Evolutionary conservation across 2,113 vertebrate genomes (phyloP), one percentile per base, ranked within the genome.

Genomic region (Grantiella picta): DNA sequence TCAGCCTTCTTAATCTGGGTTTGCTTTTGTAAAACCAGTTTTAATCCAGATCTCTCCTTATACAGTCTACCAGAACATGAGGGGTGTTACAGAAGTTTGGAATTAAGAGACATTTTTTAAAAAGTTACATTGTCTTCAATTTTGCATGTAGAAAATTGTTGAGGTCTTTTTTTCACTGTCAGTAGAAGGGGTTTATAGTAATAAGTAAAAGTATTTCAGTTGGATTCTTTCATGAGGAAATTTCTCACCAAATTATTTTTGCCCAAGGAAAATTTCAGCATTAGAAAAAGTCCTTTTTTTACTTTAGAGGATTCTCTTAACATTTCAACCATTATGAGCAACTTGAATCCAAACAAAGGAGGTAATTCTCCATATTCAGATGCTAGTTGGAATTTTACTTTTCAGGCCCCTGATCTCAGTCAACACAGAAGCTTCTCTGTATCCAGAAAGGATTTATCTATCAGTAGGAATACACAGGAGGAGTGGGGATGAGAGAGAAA

Each of bases 1-100:
- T 94, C 94, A 93, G 49, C 54, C 80, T 86, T 64, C 86, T 92
- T 95, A 95, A 92, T 96, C 95, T 86, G 57, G 35, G 31, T 57
- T 93, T 92, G 90, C 82, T 93, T 95, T 90, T 96, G 85, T 95
- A 96, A 89, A 92, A 83, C 82, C 5, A 5, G 23, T 78, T 40
- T 90, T 94, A 92, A 96, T 84, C 82, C 88, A 83, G 52, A 78
- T 86, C 15, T 78, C 60, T 86, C 49, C 45, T 90, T 93, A 78
- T 75, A 66, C 60, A 64, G 12, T 21, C 64, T 77, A 56, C 44
- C 60, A 63, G 63, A 83, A 59, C 82, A 77, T 2, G 5, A 78
- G 33, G 47, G 57, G 75, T 75, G 50, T 25, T 78, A 60, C 11
- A 50, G 29, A 87, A 90, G n/a, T 90, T 66, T 70, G 45, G 57